These are phyloP conservation scores for Clivina fossor DNA, from an alignment of 2,888 invertebrate genomes.

Conservation along the genomic window DNA sequence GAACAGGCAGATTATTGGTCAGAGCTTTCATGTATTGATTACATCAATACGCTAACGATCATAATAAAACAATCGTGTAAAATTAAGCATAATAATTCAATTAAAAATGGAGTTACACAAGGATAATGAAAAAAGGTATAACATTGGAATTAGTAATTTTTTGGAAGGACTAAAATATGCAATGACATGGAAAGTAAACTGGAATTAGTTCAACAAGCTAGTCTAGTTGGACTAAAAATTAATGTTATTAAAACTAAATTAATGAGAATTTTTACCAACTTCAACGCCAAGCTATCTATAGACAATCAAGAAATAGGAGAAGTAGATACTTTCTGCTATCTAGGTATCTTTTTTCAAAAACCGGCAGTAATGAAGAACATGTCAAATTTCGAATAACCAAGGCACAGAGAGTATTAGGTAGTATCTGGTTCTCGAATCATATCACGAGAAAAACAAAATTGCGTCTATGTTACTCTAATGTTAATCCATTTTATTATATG, in stretches of 20 bases:
- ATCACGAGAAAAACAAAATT: neutral
- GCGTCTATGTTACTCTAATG: neutral
- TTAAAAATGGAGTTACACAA: neutral
- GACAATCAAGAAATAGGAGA: neutral
- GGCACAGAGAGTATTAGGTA: neutral
- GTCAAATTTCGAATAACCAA: neutral
- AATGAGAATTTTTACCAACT: neutral
- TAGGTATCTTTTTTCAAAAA: neutral
- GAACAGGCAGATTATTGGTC: slow-evolving; percentile 16
- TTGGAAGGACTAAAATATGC: neutral
- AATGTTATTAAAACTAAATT: neutral
- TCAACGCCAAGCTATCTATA: neutral
- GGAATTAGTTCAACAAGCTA: neutral
- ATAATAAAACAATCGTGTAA: slow-evolving; percentile 13
- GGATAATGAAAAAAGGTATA: neutral
- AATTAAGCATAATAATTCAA: neutral
- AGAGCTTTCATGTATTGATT: slow-evolving; percentile 4
- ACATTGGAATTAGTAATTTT: neutral
- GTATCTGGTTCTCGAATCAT: neutral
- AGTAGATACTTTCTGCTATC: neutral
- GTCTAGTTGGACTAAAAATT: neutral
- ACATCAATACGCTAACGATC: slow-evolving; percentile 9
- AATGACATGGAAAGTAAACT: neutral
- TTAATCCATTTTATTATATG: neutral
- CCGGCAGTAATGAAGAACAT: neutral